These are phyloP conservation scores for Coenonympha glycerion DNA, from an alignment of 2,888 invertebrate genomes.

Conservation along the genomic window DNA sequence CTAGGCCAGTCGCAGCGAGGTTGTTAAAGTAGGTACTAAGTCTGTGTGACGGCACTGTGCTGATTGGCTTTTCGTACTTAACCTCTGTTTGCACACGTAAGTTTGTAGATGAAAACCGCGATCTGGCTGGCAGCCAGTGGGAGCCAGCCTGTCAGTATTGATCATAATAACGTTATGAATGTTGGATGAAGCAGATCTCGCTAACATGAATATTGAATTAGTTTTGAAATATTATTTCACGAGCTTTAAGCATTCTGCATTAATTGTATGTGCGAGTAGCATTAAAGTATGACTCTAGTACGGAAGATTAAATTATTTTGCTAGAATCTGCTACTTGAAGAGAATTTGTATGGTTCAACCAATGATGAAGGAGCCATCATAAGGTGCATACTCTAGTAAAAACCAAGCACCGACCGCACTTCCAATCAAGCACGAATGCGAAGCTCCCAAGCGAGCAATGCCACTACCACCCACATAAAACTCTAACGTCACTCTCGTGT, in stretches of 20 bases:
- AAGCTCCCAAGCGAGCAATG: no score
- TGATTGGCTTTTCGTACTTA: constrained; percentile 26
- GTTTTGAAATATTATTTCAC: background rate
- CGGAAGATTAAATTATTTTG: background rate
- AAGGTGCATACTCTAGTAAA: no score
- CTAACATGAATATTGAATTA: constrained; percentile 5
- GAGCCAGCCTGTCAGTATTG: constrained; percentile 9
- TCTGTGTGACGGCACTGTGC: constrained; percentile 17
- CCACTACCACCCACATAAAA: no score
- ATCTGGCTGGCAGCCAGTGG: background rate
- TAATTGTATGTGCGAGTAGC: no score
- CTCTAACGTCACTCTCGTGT: no score
- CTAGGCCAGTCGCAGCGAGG: no score
- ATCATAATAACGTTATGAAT: constrained; percentile 8
- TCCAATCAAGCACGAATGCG: no score
- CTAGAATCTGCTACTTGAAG: background rate
- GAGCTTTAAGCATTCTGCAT: background rate
- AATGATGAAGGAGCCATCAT: no score
- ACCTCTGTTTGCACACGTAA: constrained; percentile 19
- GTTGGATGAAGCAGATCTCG: background rate
- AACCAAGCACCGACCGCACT: no score
- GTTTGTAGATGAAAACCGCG: constrained; percentile 4
- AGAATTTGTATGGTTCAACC: no score
- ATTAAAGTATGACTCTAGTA: no score
- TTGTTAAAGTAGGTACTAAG: no score